phyloP scores from a whole-genome alignment of 1,140 invertebrate species.

The Aphelenchoides avenae region DNA sequence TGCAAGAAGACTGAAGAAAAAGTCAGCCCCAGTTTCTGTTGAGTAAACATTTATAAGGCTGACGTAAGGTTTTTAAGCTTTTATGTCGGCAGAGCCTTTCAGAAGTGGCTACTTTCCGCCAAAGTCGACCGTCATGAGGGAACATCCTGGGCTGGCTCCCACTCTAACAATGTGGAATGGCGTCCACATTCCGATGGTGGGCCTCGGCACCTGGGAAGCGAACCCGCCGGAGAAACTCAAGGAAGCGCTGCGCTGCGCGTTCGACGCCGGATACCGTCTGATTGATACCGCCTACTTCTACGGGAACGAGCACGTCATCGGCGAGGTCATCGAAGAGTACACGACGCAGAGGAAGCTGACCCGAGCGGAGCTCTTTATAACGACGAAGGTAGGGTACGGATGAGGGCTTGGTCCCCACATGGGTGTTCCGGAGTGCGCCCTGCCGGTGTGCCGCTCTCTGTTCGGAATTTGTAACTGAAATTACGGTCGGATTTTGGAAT shows the following conservation, averaged over 20 bases:
- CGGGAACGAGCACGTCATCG: conserved; percentile 31
- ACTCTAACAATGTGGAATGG: conserved; percentile 36
- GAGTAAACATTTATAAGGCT: too few relatives aligned
- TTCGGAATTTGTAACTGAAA: too few relatives aligned
- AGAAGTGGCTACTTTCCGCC: too few relatives aligned
- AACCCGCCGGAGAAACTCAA: conserved; percentile 68
- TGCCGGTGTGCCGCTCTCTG: conserved; percentile 60
- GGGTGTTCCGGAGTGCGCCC: too few relatives aligned
- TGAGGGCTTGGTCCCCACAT: too few relatives aligned
- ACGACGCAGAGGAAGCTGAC: conserved; percentile 35
- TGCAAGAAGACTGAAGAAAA: too few relatives aligned
- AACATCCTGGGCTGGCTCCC: too few relatives aligned
- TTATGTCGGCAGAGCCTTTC: too few relatives aligned
- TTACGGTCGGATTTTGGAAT: too few relatives aligned
- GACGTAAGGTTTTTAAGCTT: too few relatives aligned
- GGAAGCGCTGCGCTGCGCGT: conserved; percentile 67
- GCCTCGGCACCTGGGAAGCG: conserved; percentile 61
- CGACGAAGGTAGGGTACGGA: conserved; percentile 36
- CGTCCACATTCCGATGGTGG: conserved; percentile 29
- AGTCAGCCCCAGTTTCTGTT: too few relatives aligned
- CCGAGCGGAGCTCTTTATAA: conserved; percentile 28
- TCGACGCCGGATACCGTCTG: conserved; percentile 68
- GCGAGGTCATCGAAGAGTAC: conserved; percentile 35
- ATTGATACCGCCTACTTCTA: conserved; percentile 66
- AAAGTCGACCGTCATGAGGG: too few relatives aligned